Evolutionary conservation across 2,113 vertebrate species (phyloP).

Genomic region (Paramormyrops kingsleyae): DNA sequence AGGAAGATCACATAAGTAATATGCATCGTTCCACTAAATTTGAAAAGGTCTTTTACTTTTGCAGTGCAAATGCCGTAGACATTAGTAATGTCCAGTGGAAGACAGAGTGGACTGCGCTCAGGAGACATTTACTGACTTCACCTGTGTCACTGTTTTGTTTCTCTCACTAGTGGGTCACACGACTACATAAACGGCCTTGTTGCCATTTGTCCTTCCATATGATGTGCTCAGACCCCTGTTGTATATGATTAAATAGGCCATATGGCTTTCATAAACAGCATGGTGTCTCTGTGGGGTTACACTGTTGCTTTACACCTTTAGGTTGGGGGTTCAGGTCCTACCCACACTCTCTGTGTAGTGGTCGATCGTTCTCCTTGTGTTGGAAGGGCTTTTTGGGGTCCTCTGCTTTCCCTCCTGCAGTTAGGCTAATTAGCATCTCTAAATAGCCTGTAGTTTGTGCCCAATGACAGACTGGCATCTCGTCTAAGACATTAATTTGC

Average conservation of each 20-base stretch:
- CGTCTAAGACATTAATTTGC: neutral
- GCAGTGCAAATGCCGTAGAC: neutral
- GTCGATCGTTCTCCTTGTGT: neutral
- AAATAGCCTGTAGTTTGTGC: neutral
- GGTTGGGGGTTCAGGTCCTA: neutral
- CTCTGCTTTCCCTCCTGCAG: neutral
- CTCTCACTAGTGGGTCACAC: neutral
- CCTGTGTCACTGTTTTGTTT: neutral
- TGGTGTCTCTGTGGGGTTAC: neutral
- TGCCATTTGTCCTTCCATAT: neutral
- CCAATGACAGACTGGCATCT: neutral
- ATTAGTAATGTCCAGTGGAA: neutral
- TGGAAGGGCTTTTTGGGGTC: neutral
- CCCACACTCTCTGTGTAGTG: neutral
- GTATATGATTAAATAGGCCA: neutral
- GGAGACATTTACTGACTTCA: neutral
- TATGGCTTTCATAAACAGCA: neutral
- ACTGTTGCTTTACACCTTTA: neutral
- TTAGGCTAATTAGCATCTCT: neutral
- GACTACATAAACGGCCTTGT: neutral
- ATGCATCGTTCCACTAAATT: neutral
- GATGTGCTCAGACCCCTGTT: constrained; percentile 2
- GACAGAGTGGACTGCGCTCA: neutral
- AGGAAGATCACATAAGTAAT: neutral
- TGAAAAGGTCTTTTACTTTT: neutral